Base-by-base conservation (phyloP, 2,113 vertebrate species). In the Mormoops blainvillei region DNA sequence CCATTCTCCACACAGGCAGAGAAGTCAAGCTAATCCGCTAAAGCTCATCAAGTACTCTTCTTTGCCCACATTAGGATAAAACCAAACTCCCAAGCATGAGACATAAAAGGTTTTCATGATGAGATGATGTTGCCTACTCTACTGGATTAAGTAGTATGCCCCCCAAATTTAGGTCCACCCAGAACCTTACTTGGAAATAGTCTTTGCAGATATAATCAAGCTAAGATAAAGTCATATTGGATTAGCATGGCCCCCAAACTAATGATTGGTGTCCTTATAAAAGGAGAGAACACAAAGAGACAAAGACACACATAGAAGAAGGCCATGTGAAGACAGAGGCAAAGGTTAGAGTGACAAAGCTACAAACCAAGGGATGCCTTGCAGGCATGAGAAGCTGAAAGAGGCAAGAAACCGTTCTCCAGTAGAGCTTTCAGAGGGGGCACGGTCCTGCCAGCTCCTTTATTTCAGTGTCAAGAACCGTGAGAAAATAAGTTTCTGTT, bases 51-150 rank as follows among this genome's bases (percentile, higher is more conserved):
- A 94, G 38, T 33, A 31, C 33, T 14, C 54, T 38, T 91, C 38
- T 52, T 78, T 95, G 36, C 18, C 31, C n/a, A 54, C 16, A 88
- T 84, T 80, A 68, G 41, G n/a, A 91, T 80, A 94, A 96, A 95
- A 95, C n/a, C n/a, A 48, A 88, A 90, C 76, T 97, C 50, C 41
- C 89, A 45, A 81, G 22, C 10, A 58, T 89, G 45, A 85, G 8
- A 96, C 13, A 26, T 61, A 94, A 91, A 91, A 52, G 56, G 15
- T 33, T n/a, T 90, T 93, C 28, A 45, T n/a, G 61, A 77, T 77
- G 33, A 71, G 65, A 58, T 89, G 65, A 58, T 89, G 18, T 2
- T 70, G 22, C 31, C 43, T 94, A 78, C 54, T 88, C 9, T 48
- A 74, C n/a, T 81, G 54, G 48, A 13, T n/a, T 92, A 26, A 97